Base-by-base conservation (phyloP, 2,797 vertebrate genomes). In the Liparis tanakae region DNA sequence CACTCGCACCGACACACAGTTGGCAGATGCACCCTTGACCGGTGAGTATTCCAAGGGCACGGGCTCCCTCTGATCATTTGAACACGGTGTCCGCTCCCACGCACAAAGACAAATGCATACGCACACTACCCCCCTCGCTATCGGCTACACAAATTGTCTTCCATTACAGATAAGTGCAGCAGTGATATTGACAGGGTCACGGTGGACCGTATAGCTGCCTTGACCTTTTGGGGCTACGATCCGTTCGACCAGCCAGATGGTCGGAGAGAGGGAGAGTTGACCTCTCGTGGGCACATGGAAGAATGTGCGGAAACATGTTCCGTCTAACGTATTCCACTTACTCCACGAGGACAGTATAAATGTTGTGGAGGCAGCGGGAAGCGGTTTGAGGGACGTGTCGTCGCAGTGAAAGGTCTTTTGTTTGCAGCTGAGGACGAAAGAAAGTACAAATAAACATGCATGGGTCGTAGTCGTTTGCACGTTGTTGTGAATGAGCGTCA, bases 141-240 rank as follows among this genome's bases (percentile, higher is more conserved):
- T 70, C 69, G 43, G 59, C 58, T 70, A 54, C 77, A 53, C 76
- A 66, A 71, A 86, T 83, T 82, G 83, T 91, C 89, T 89, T 89
- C 79, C 71, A 75, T 91, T 92, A 87, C 90, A 87, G 73, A 85
- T 87, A 89, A 92, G 89, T 88, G 91, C 84, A 78, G 81, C 72
- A 22, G 61, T 36, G 70, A 63, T 88, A 90, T 87, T 81, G 89
- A 85, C 83, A 57, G 69, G 85, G 87, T 93, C 89, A 85, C 10
- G 37, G 65, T 50, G 74, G 74, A 82, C 48, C 68, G 14, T 20
- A 30, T 30, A 46, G 72, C 75, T 55, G 73, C 65, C 53, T 65
- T 88, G 89, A 92, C 89, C 89, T 90, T 62, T 60, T 75, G 77
- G 76, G 74, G 39, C 66, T 34, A 6, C n/a, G 37, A 25, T 76